Percentiles rank a stretch among this genome's conserved stretches.
These are phyloP conservation scores for Erythrocercus mccallii DNA, from an alignment of 2,113 vertebrate species.

Conservation along the genomic window DNA sequence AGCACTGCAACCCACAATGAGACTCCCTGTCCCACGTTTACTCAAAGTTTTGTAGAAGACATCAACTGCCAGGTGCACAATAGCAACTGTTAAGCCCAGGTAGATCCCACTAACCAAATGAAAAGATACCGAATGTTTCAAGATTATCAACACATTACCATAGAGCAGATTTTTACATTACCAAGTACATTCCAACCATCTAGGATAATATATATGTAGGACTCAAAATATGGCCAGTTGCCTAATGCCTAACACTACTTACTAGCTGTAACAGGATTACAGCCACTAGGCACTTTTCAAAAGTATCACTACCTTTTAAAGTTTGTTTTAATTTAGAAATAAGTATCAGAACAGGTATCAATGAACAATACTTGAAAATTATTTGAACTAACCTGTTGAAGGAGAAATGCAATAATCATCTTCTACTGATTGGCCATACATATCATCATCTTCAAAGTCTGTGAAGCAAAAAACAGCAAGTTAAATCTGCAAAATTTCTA, in stretches of 20 bases:
- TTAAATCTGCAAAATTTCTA: not conserved
- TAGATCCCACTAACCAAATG: not conserved
- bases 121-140: not conserved
- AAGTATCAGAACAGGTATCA: not conserved
- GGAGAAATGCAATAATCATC: conserved; percentile 98
- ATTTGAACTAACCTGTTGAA: conserved; percentile 87
- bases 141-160: not conserved
- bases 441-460: conserved; percentile 98
- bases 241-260: not conserved
- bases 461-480: conserved; percentile 32
- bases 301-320: not conserved
- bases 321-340: not conserved
- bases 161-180: not conserved
- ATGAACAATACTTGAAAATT: not conserved
- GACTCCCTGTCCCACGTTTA: not conserved
- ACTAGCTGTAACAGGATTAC: not conserved
- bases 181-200: not conserved
- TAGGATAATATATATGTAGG: fast-evolving
- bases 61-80: not conserved
- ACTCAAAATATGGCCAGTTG: not conserved
- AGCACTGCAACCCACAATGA: not conserved
- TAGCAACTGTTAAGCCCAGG: not conserved
- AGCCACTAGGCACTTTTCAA: not conserved
- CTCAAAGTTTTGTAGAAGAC: not conserved
- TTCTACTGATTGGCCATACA: conserved; percentile 96